A percentile compares a stretch with the other conserved stretches of the same genome.
phyloP scores from a whole-genome alignment of 2,888 invertebrate genomes.

The Acrobasis suavella region DNA sequence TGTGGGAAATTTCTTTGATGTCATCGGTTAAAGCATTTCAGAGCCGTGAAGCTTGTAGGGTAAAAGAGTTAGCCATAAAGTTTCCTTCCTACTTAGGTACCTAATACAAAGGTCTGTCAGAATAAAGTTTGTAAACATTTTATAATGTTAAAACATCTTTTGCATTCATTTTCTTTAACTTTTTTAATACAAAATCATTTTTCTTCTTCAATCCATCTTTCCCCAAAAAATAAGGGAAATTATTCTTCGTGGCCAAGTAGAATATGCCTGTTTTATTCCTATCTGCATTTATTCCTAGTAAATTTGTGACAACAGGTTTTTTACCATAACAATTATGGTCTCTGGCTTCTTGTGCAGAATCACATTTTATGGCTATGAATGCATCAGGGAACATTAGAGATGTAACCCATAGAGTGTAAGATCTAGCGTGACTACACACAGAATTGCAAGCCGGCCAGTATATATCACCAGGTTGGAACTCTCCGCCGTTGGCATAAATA shows the following conservation, averaged over 20 bases:
- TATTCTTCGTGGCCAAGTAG: slow-evolving; percentile 38
- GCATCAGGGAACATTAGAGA: slow-evolving; percentile 35
- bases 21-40: no score
- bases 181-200: slow-evolving; percentile 31
- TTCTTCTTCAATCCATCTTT: slow-evolving; percentile 42
- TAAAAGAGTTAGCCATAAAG: no score
- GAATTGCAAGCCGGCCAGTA: slow-evolving; percentile 31
- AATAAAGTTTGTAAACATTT: background rate
- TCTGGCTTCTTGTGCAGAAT: slow-evolving; percentile 39
- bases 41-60: no score
- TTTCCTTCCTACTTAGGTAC: no score
- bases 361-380: slow-evolving; percentile 41
- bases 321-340: slow-evolving; percentile 37
- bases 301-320: slow-evolving; percentile 36
- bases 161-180: background rate
- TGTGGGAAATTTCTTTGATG: no score
- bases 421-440: slow-evolving; percentile 38
- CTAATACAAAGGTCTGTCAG: no score
- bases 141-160: background rate
- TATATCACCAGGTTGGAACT: slow-evolving; percentile 35
- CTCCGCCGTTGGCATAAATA: slow-evolving; percentile 45
- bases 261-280: slow-evolving; percentile 44
- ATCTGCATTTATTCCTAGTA: slow-evolving; percentile 40
- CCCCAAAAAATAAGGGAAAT: slow-evolving; percentile 48
- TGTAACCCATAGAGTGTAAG: slow-evolving; percentile 34